Evolutionary conservation across 1,140 invertebrate genomes (phyloP).

Genomic region (Parasteatoda tepidariorum): DNA sequence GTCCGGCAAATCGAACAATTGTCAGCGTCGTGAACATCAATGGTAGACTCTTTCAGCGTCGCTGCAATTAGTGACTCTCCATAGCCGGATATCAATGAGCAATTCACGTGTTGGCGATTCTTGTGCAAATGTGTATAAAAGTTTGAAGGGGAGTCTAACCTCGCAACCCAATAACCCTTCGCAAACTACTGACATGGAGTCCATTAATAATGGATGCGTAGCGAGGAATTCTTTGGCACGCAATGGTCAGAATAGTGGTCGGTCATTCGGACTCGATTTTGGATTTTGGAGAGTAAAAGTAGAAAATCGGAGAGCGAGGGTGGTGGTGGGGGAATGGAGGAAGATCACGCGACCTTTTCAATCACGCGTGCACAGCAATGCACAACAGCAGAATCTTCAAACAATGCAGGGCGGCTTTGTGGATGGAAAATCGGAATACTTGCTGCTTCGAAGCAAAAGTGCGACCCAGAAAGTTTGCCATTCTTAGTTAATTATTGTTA

Average conservation of each 20-base stretch:
- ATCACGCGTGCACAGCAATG: conserved; percentile 37
- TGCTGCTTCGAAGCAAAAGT: conserved; percentile 13
- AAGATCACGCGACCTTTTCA: conserved; percentile 45
- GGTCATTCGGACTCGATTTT: conserved; percentile 34
- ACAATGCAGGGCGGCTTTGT: background rate
- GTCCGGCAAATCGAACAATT: conserved; percentile 28
- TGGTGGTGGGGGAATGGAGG: background rate
- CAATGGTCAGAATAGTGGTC: conserved; percentile 6
- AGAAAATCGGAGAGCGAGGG: conserved; percentile 12
- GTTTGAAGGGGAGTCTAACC: conserved; percentile 15
- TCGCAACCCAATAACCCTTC: conserved; percentile 35
- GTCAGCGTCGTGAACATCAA: conserved; percentile 26
- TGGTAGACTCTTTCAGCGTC: background rate
- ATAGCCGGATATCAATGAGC: conserved; percentile 46
- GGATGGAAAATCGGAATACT: background rate
- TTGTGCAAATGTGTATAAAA: conserved; percentile 15
- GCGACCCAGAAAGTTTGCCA: background rate
- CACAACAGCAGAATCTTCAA: background rate
- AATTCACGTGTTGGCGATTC: conserved; percentile 39
- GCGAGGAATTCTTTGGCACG: background rate
- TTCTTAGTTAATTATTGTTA: conserved; percentile 8
- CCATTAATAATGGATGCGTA: conserved; percentile 53
- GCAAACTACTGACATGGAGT: conserved; percentile 33
- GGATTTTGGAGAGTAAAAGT: conserved; percentile 29
- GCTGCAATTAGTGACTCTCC: conserved; percentile 44